These are phyloP conservation scores for Peribatodes rhomboidaria DNA, from an alignment of 2,888 invertebrate species.

Conservation along the genomic window DNA sequence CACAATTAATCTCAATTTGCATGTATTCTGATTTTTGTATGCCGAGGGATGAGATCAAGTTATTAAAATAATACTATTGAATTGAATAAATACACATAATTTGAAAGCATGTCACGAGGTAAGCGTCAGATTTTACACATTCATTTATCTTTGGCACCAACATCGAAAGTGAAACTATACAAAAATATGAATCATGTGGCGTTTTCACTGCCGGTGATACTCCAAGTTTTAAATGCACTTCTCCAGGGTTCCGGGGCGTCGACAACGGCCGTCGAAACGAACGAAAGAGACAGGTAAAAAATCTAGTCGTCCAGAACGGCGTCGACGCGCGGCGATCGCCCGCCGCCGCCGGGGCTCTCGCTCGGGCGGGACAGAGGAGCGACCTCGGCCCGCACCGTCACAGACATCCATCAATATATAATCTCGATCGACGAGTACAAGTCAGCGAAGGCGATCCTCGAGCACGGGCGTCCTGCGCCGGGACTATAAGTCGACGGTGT, in stretches of 20 bases:
- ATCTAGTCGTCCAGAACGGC: constrained; percentile 50
- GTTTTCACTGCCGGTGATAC: constrained; percentile 72
- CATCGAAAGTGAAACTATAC: constrained; percentile 53
- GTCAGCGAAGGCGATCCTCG: constrained; percentile 75
- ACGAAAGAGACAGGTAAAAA: constrained; percentile 58
- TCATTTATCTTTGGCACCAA: constrained; percentile 66
- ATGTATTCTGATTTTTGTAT: constrained; percentile 5
- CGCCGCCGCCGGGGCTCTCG: constrained; percentile 50
- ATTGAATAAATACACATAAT: constrained; percentile 22
- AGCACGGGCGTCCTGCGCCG: constrained; percentile 62
- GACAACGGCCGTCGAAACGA: constrained; percentile 68
- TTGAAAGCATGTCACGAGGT: constrained; percentile 21
- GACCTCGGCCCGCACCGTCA: constrained; percentile 73
- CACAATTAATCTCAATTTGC: constrained; percentile 6
- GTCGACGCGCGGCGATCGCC: constrained; percentile 22
- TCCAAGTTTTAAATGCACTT: constrained; percentile 73
- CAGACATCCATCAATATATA: constrained; percentile 83
- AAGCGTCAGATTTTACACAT: constrained; percentile 42
- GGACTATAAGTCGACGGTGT: constrained; percentile 89
- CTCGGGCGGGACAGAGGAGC: constrained; percentile 67
- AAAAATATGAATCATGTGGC: constrained; percentile 55
- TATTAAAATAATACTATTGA: constrained; percentile 25
- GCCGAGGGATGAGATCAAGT: constrained; percentile 28
- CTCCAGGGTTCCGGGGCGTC: constrained; percentile 64
- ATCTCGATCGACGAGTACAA: constrained; percentile 82